Conservation (phyloP, 1,140 invertebrate genomes). For the Diorhabda carinulata region DNA sequence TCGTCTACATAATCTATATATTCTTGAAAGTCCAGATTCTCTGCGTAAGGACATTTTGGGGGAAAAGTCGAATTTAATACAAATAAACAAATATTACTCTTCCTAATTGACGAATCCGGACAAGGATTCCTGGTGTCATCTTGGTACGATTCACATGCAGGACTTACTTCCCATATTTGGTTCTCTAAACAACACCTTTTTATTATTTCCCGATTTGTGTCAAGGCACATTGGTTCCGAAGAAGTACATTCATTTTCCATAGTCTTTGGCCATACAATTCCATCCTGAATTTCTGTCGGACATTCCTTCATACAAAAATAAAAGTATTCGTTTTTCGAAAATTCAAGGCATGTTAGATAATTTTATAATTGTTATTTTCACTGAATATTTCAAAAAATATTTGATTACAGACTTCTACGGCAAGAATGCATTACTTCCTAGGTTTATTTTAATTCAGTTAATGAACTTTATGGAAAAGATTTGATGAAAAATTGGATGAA, state of each 20-base stretch:
- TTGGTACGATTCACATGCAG: background rate
- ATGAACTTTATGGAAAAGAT: no score
- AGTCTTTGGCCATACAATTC: background rate
- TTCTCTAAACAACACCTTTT: background rate
- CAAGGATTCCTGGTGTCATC: conserved; percentile 10
- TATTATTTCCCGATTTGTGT: background rate
- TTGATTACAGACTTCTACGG: no score
- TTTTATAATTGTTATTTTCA: no score
- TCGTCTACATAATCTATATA: conserved; percentile 6
- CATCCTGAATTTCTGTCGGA: background rate
- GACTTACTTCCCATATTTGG: background rate
- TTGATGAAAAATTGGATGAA: no score
- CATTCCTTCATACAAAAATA: background rate
- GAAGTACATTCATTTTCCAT: background rate
- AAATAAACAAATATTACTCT: conserved; percentile 11
- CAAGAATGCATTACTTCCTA: no score
- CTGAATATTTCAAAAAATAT: no score
- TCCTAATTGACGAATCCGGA: background rate
- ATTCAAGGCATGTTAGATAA: no score
- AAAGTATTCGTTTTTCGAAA: no score
- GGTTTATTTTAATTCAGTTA: no score
- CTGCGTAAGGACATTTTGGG: conserved; percentile 26
- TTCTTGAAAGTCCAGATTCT: conserved; percentile 13
- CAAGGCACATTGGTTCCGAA: background rate
- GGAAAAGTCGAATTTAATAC: conserved; percentile 22